phyloP scores from a whole-genome alignment of 2,113 vertebrate species.

The Cisticola juncidis region DNA sequence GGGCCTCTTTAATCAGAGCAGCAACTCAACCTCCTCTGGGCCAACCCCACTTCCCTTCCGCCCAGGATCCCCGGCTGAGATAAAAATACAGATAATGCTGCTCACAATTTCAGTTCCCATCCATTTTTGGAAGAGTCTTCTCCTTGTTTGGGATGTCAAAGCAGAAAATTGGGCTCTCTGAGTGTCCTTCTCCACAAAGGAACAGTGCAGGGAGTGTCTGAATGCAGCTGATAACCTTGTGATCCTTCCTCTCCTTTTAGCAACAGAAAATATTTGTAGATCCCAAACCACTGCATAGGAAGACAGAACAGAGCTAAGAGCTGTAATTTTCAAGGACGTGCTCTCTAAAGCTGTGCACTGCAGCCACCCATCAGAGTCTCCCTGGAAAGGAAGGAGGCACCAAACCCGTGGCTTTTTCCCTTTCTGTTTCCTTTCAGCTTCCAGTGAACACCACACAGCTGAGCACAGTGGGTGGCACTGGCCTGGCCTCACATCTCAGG shows the following conservation, averaged over 20 bases:
- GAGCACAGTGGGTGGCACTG: not conserved
- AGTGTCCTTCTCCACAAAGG: not conserved
- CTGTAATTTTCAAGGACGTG: not conserved
- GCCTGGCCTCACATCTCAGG: not conserved
- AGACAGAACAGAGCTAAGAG: not conserved
- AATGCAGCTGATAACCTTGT: not conserved
- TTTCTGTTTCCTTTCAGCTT: not conserved
- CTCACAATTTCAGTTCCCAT: not conserved
- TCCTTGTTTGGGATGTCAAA: not conserved
- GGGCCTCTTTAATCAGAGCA: not conserved
- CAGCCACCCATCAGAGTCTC: not conserved
- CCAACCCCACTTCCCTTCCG: not conserved
- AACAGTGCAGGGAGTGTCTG: not conserved
- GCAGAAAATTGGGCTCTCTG: not conserved
- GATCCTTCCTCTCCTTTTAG: not conserved
- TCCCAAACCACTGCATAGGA: not conserved
- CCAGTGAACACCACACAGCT: not conserved
- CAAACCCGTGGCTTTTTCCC: not conserved
- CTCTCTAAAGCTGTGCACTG: not conserved
- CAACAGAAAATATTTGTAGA: not conserved
- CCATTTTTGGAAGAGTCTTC: not conserved
- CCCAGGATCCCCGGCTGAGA: not conserved
- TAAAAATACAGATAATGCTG: not conserved
- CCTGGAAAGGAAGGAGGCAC: not conserved
- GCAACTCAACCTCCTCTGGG: not conserved